Percentiles rank a stretch among this genome's conserved stretches.
These are phyloP conservation scores for Puffinus mauretanicus DNA, from an alignment of 2,113 vertebrate species.

Conservation along the genomic window DNA sequence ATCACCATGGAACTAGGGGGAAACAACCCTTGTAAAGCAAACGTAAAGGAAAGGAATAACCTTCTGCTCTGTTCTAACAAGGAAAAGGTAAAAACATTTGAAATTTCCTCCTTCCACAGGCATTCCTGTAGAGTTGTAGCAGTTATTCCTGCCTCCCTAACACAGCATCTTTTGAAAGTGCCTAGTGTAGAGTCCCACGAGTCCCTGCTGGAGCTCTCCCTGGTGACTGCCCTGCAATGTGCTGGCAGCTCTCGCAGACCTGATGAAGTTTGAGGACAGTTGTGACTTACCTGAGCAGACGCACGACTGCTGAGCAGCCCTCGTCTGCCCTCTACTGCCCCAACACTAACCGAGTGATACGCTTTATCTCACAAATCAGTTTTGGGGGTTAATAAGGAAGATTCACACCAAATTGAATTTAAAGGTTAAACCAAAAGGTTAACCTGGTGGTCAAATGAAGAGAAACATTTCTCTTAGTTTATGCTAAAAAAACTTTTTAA, in stretches of 20 bases:
- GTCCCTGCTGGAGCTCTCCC: not conserved
- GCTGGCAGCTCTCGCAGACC: not conserved
- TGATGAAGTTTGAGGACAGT: not conserved
- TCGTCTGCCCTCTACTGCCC: slow-evolving; percentile 60
- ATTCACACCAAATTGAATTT: not conserved
- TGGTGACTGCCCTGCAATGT: not conserved
- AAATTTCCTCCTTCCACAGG: not conserved
- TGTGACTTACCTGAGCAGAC: not conserved
- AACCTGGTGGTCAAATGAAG: not conserved
- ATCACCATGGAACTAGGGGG: not conserved
- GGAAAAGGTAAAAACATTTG: not conserved
- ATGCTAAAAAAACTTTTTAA: not conserved
- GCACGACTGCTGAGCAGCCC: not conserved
- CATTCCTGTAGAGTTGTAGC: not conserved
- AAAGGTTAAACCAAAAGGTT: not conserved
- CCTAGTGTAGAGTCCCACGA: too few species aligned
- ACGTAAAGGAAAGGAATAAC: not conserved
- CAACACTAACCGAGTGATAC: not conserved
- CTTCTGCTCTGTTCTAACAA: not conserved
- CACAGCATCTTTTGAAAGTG: not conserved
- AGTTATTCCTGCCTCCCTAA: not conserved
- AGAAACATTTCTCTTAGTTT: not conserved
- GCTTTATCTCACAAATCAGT: fast-evolving
- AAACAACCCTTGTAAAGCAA: not conserved
- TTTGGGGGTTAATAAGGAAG: not conserved